Base-by-base conservation (phyloP, 2,113 vertebrate genomes). In the Anthoscopus minutus region DNA sequence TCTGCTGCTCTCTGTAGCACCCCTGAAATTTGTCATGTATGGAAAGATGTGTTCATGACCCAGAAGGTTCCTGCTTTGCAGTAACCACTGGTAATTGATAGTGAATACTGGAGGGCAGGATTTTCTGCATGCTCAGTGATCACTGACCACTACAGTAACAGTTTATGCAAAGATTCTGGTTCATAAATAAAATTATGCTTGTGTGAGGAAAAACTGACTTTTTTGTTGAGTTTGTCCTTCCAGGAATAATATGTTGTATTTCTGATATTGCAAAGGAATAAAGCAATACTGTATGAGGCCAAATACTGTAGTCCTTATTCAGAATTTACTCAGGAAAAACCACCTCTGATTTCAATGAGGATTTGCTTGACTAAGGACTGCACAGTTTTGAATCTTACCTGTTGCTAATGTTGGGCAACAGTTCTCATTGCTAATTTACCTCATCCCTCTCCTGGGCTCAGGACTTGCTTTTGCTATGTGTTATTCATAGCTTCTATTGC, bases 241-340 rank as follows among this genome's bases (percentile, higher is more conserved):
- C 50, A 83, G 48, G 40, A 37, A 60, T 7, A 5, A 35, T 72
- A 45, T n/a, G 18, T 24, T 88, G 51, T 30, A 69, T 79, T 93
- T 88, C 60, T 88, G 37, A 58, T 62, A 66, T 19, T 65, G 53
- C n/a, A 71, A 56, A 88, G n/a, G 17, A 83, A 40, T 10, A 71
- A 28, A 66, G 25, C 17, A 56, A 14, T 54, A 64, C 23, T 56
- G 17, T 37, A 38, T 33, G 31, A 73, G 6, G 48, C 12, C 71
- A 77, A 27, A 53, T 66, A 56, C 13, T 18, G 15, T 53, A 90
- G 51, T 57, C 19, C 56, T 93, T 95, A n/a, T 86, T 94, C 77
- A 92, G 82, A 80, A 60, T 67, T 96, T 96, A 90, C 92, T 96
- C 95, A 94, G 91, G 91, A 91, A 95, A 95, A 91, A 66, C 0